These are phyloP conservation scores for Antigone vipio DNA, from an alignment of 2,113 vertebrate genomes.

Conservation along the genomic window DNA sequence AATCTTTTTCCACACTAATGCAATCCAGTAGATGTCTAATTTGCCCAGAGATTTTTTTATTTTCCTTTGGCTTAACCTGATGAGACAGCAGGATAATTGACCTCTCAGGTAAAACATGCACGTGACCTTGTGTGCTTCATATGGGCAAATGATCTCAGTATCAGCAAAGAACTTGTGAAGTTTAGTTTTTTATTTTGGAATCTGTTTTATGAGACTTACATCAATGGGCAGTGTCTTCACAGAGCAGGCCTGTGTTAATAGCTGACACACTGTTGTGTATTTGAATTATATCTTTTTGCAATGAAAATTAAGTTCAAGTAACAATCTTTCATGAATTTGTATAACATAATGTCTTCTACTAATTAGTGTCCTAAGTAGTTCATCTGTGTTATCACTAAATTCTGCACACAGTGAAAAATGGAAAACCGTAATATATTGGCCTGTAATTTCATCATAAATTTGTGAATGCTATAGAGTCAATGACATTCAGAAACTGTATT, in stretches of 20 bases:
- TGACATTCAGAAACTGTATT: slow-evolving; percentile 20
- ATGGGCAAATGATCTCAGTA: neutral
- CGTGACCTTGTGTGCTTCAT: neutral
- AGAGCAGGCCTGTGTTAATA: neutral
- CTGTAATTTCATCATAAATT: slow-evolving; percentile 23
- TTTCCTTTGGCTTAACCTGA: neutral
- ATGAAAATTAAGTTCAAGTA: slow-evolving; percentile 14
- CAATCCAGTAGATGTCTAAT: neutral
- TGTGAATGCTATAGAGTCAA: neutral
- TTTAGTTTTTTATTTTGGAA: neutral
- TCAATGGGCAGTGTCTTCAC: neutral
- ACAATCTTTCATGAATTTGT: neutral
- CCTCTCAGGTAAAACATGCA: neutral
- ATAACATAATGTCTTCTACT: neutral
- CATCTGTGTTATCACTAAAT: neutral
- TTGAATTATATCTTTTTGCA: neutral
- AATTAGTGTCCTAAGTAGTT: slow-evolving; percentile 19
- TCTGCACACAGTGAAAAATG: neutral
- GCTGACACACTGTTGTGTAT: neutral
- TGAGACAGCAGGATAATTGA: neutral
- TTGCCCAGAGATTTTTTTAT: neutral
- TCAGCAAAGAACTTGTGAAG: neutral
- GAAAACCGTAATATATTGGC: neutral
- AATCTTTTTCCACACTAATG: neutral
- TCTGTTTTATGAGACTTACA: neutral